Evolutionary conservation across 2,797 vertebrate species (phyloP).

Genomic region (Eleutherodactylus coqui): DNA sequence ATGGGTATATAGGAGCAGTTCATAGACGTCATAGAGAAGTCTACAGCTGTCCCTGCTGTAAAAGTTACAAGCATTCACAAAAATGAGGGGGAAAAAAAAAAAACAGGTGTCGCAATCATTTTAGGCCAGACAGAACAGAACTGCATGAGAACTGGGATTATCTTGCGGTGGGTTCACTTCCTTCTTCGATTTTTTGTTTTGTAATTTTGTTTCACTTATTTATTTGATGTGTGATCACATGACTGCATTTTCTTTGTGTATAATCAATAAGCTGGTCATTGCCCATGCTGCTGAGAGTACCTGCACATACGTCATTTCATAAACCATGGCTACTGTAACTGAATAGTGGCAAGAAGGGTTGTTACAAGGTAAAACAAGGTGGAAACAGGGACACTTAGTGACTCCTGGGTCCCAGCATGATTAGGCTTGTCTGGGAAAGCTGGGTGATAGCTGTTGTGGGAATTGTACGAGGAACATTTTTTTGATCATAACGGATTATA

Average conservation of each 20-base stretch:
- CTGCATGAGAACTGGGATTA: not conserved
- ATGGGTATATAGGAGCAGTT: not conserved
- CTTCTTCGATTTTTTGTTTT: not conserved
- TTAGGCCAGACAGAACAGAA: not conserved
- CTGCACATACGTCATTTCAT: not conserved
- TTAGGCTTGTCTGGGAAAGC: not conserved
- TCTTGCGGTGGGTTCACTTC: not conserved
- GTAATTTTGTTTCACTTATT: not conserved
- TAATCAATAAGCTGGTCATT: too few species aligned
- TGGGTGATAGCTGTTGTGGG: not conserved
- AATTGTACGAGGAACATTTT: too few species aligned
- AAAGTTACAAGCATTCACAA: not conserved
- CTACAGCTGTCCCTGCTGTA: constrained; percentile 16
- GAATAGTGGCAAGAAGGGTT: too few species aligned
- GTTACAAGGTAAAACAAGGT: too few species aligned
- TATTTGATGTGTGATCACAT: not conserved
- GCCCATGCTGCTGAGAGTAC: not conserved
- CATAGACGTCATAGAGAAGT: not conserved
- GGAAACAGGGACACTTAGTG: too few species aligned
- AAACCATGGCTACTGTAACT: too few species aligned
- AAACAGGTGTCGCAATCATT: not conserved
- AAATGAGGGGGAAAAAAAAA: not conserved
- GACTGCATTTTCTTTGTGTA: not conserved
- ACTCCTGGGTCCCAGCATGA: too few species aligned
- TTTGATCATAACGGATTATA: too few species aligned